Evolutionary conservation across 2,113 vertebrate genomes (phyloP), one percentile per base, ranked within the genome.

Genomic region (Scatophagus argus): DNA sequence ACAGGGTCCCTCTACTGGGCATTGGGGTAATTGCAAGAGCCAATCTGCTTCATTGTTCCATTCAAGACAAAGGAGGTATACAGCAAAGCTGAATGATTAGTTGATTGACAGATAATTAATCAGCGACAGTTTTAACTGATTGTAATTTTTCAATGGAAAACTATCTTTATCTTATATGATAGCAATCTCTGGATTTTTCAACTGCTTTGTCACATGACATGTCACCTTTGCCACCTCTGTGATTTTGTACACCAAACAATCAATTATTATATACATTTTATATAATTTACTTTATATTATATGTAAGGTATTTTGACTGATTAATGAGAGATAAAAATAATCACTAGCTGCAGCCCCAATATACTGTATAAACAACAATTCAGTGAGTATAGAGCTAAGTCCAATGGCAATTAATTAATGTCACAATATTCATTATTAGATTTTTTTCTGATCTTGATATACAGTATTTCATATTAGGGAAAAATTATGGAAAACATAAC

Each of bases 1-100:
- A 72, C 59, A 88, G 79, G 52, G 56, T 80, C 87, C 91, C 91
- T 83, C 92, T 90, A 79, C 88, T 91, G 92, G 89, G 16, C 71
- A 52, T 27, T 54, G 21, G 23, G 52, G 80, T 58, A 17, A 88
- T 16, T 82, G 63, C 78, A 87, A 46, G 51, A 82, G 27, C 6
- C 23, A 58, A 21, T 36, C 17, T 77, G 21, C 0, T n/a, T n/a
- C n/a, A n/a, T 64, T 36, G n/a, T 54, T 21, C n/a, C 10, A 60
- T 25, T 46, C 4, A 0, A 9, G 32, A 49, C 62, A 54, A 55
- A 19, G 6, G 16, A 16, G 54, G 46, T 38, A 47, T 19, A 19
- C n/a, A 31, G 0, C 3, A 39, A 5, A 54, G 29, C 0, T 14
- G 6, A 62, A 78, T 16, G 56, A 38, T 29, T 21, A 2, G 23